Base-by-base conservation (phyloP, 2,888 invertebrate species). In the Trichacis sp. region DNA sequence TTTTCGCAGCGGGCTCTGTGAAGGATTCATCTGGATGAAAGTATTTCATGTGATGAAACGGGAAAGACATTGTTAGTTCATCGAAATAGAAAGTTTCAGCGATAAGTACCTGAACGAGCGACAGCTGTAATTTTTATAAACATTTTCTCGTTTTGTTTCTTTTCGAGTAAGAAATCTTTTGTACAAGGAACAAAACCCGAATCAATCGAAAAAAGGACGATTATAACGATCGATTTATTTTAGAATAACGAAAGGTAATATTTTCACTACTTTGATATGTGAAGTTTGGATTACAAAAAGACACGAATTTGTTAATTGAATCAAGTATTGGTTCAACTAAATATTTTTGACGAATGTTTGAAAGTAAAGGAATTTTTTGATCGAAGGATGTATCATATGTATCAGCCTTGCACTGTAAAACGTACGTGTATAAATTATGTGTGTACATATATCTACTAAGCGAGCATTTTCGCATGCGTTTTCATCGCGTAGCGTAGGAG, bases 1-100 rank as follows among this genome's bases (percentile, higher is more conserved):
- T 46, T 58, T 62, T 66, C 66, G 58, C 66, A 66, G 66, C 66
- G 57, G 66, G 66, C 58, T 62, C 66, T 66, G 66, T 66, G 66
- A 66, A 66, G 56, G 47, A 54, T 50, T 29, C 18, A 64, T 9
- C 49, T 17, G 54, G 36, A 48, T 40, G 62, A 61, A 66, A 62
- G 66, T 66, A 58, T 58, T 66, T 66, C 58, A 48, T 55, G 50
- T 46, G 46, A 55, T 42, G 4, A 42, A 17, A 42, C 15, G 15
- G 12, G 12, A 42, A 17, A 42, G 6, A 42, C 2, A 36, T 36
- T 36, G 11, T 36, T 36, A 11, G 36, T 11, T 11, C 14, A 36
- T 36, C 36, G 14, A 12, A 3, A 12, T 4, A 36, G 12, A 42
- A 15, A 42, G 65, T 58, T 66, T 61, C 51, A 61, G 54, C 51